phyloP scores from a whole-genome alignment of 2,888 invertebrate species.

The Metopia argyrocephala region DNA sequence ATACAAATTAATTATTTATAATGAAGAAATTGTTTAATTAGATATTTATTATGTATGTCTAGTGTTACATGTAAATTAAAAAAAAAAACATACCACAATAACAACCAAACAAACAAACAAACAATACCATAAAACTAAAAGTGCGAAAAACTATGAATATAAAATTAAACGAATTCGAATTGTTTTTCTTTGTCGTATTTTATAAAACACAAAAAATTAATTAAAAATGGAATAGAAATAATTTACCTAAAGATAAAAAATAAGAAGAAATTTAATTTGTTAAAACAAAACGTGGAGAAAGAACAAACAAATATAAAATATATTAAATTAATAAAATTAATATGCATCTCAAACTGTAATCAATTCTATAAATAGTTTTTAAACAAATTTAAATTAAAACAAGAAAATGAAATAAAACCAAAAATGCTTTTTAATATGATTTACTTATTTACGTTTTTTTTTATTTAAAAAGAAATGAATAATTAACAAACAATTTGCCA shows the following conservation, averaged over 20 bases:
- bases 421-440: slow-evolving; percentile 50
- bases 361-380: slow-evolving; percentile 55
- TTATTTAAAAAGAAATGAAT: background rate
- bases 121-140: slow-evolving; percentile 29
- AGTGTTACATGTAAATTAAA: slow-evolving; percentile 56
- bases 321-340: slow-evolving; percentile 9
- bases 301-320: background rate
- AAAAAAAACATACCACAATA: slow-evolving; percentile 9
- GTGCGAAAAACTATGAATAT: slow-evolving; percentile 1
- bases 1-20: slow-evolving; percentile 4
- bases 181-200: slow-evolving; percentile 51
- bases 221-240: slow-evolving; percentile 35
- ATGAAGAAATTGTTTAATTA: slow-evolving; percentile 27
- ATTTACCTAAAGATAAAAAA: background rate
- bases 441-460: no score
- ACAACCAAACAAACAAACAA: slow-evolving; percentile 15
- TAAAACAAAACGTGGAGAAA: slow-evolving; percentile 38
- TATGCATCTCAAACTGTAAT: slow-evolving; percentile 49
- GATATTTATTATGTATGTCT: slow-evolving; percentile 56
- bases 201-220: slow-evolving; percentile 10
- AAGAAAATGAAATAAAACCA: slow-evolving; percentile 38
- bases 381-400: slow-evolving; percentile 35
- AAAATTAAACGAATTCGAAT: slow-evolving; percentile 48
- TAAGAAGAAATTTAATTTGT: slow-evolving; percentile 47
- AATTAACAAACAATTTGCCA: slow-evolving; percentile 26